phyloP scores from a whole-genome alignment of 2,113 vertebrate genomes.

The Gnathonemus echidnorhynchus region DNA sequence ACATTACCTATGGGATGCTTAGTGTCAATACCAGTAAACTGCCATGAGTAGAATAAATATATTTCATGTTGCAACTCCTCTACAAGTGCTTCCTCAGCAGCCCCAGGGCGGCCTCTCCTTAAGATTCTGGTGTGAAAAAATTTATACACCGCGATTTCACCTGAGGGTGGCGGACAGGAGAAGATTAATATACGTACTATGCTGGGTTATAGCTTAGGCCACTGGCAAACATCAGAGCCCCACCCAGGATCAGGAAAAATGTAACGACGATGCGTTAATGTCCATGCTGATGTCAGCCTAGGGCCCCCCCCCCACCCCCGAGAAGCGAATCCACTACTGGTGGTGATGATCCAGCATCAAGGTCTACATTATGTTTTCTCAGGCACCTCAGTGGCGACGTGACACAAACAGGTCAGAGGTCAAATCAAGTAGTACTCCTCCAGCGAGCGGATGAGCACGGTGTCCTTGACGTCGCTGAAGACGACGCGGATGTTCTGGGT shows the following conservation, averaged over 20 bases:
- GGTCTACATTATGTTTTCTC: neutral
- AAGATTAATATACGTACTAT: neutral
- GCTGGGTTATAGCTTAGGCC: neutral
- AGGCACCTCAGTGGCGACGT: constrained; percentile 59
- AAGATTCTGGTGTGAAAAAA: neutral
- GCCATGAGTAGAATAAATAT: neutral
- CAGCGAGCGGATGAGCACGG: constrained; percentile 64
- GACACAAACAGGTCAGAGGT: constrained; percentile 54
- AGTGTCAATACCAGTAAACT: neutral
- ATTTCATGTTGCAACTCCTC: neutral
- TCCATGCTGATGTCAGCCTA: neutral
- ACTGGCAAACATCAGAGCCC: neutral
- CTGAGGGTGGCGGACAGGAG: neutral
- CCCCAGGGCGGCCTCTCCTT: neutral
- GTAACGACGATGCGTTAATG: neutral
- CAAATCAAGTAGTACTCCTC: constrained; percentile 62
- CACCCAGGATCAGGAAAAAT: neutral
- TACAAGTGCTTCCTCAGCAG: neutral
- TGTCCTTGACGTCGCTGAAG: constrained; percentile 75
- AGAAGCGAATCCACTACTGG: constrained; percentile 3
- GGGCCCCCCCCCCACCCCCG: neutral
- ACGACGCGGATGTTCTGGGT: constrained; percentile 78
- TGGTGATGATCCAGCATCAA: constrained; percentile 12
- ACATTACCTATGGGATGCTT: neutral
- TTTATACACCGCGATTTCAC: constrained; percentile 4